These are phyloP conservation scores for Hyperoplus immaculatus DNA, from an alignment of 2,797 vertebrate genomes.

Conservation along the genomic window DNA sequence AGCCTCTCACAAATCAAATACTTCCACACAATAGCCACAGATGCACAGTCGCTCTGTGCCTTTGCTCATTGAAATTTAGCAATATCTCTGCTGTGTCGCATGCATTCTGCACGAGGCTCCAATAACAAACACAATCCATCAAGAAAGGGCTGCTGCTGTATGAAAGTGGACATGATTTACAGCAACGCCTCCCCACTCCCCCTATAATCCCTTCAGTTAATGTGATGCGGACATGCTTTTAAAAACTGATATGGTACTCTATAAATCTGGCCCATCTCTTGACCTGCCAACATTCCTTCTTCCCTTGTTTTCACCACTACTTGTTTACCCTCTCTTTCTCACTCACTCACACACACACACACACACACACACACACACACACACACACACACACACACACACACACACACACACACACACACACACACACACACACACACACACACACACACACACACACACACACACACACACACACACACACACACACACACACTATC, in stretches of 20 bases:
- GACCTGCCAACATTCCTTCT: constrained; percentile 67
- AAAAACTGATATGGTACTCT: constrained; percentile 79
- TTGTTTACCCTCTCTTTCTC: constrained; percentile 16
- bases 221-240: constrained; percentile 82
- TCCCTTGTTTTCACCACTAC: constrained; percentile 30
- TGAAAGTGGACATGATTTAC: constrained; percentile 84
- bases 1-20: constrained; percentile 41
- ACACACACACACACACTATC: neutral
- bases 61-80: constrained; percentile 19
- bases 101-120: constrained; percentile 44
- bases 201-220: constrained; percentile 81
- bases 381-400: neutral
- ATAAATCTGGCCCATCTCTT: constrained; percentile 77
- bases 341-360: neutral
- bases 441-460: neutral
- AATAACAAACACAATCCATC: constrained; percentile 79
- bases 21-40: constrained; percentile 19
- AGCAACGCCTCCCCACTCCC: constrained; percentile 60
- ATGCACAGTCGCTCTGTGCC: constrained; percentile 25
- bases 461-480: neutral
- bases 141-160: constrained; percentile 67
- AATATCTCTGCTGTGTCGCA: constrained; percentile 27
- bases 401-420: neutral
- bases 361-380: constrained; percentile 24
- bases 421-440: neutral